Percentiles rank a stretch among this genome's conserved stretches.
These are phyloP conservation scores for Apocrypta bakeri DNA, from an alignment of 1,140 invertebrate species.

Conservation along the genomic window DNA sequence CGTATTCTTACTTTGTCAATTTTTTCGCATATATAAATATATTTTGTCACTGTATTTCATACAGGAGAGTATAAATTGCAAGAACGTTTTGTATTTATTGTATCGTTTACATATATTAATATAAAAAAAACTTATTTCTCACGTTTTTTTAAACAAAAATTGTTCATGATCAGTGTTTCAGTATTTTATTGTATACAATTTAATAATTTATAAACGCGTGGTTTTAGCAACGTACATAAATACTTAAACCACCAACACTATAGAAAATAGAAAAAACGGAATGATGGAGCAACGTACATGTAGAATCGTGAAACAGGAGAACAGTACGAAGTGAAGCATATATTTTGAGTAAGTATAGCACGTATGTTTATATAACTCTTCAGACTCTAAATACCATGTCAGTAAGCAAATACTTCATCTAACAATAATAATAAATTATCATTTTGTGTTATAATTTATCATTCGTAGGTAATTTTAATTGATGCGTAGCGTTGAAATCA, in stretches of 20 bases:
- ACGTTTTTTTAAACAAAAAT: not conserved
- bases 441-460: too few species aligned
- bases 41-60: not conserved
- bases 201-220: not conserved
- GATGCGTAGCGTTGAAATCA: too few species aligned
- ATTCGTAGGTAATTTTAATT: too few species aligned
- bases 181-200: too few species aligned
- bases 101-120: not conserved
- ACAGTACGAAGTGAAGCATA: not conserved
- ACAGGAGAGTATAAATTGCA: not conserved
- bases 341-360: not conserved
- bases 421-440: not conserved
- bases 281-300: constrained; percentile 9
- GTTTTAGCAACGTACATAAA: not conserved
- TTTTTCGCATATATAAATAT: not conserved
- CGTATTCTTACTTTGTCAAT: not conserved
- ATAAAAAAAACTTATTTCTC: not conserved
- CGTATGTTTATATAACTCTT: not conserved
- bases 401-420: not conserved
- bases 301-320: constrained; percentile 19
- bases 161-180: too few species aligned
- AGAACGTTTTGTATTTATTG: not conserved
- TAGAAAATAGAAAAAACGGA: not conserved
- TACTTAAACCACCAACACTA: not conserved
- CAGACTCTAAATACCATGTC: not conserved